Evolutionary conservation across 2,888 invertebrate species (phyloP).

Genomic region (Coremacera marginata): DNA sequence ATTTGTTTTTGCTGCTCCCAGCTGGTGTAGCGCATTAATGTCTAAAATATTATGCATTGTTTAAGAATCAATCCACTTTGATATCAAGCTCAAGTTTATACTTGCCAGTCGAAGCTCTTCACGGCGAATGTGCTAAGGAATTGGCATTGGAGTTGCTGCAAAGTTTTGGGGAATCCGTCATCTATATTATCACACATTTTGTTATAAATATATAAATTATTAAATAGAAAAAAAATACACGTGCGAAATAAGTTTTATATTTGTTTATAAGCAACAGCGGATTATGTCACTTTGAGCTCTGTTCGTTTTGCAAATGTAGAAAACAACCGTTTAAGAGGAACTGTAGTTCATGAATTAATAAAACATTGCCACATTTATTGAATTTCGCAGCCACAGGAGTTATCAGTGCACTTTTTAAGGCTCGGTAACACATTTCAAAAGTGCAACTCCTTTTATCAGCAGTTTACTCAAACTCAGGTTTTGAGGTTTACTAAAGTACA

Average conservation of each 20-base stretch:
- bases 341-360: not conserved
- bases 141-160: constrained; percentile 52
- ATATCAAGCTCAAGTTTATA: constrained; percentile 36
- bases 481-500: too few relatives aligned
- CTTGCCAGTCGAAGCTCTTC: constrained; percentile 50
- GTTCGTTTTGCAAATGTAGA: not conserved
- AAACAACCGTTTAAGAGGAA: not conserved
- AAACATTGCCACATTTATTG: not conserved
- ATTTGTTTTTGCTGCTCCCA: constrained; percentile 75
- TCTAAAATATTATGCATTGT: not conserved
- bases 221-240: not conserved
- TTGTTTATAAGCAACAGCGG: not conserved
- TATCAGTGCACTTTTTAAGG: too few relatives aligned
- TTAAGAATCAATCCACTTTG: not conserved
- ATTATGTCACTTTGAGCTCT: not conserved
- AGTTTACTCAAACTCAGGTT: too few relatives aligned
- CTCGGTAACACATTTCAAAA: too few relatives aligned
- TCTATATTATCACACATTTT: not conserved
- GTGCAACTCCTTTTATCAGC: too few relatives aligned
- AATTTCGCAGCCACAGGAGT: not conserved
- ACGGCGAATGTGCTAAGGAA: constrained; percentile 61
- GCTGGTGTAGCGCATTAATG: not conserved
- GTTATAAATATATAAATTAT: not conserved
- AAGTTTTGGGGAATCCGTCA: constrained; percentile 38
- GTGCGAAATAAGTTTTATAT: not conserved